Conservation (phyloP, 2,113 vertebrate species). For the Plecturocebus donacophilus region DNA sequence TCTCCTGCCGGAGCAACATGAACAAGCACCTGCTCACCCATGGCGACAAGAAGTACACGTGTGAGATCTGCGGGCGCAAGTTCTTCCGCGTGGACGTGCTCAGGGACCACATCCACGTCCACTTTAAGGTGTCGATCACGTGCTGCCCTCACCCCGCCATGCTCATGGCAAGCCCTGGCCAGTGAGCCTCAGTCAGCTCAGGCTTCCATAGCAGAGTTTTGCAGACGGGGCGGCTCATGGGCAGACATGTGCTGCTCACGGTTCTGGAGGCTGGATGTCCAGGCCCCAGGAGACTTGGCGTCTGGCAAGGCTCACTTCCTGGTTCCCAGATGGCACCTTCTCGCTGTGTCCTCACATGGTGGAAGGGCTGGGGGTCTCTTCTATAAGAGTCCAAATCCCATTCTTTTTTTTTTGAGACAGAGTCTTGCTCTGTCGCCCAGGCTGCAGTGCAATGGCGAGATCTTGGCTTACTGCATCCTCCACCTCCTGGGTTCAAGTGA, state of each 20-base stretch:
- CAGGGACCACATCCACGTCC: constrained; percentile 98
- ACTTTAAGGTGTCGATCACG: constrained; percentile 93
- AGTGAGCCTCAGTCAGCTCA: fast-evolving
- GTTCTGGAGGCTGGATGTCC: no score
- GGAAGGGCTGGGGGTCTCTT: not conserved
- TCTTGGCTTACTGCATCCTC: no score
- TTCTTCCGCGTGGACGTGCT: constrained; percentile 99
- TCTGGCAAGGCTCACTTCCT: not conserved
- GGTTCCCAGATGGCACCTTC: not conserved
- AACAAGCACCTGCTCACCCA: constrained; percentile 99
- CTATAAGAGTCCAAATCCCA: not conserved
- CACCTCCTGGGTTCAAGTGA: no score
- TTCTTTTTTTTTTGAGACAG: not conserved
- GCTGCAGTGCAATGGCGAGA: no score
- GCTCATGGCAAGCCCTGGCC: not conserved
- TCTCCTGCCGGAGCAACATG: constrained; percentile 99
- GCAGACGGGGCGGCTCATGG: not conserved
- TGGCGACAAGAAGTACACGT: constrained; percentile 99
- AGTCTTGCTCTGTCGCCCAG: no score
- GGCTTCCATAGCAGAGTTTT: not conserved
- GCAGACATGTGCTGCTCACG: not conserved
- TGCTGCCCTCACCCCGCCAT: no score
- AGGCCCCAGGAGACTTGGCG: not conserved
- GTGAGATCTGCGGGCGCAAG: constrained; percentile 98
- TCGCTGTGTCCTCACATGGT: not conserved